These are phyloP conservation scores for Uria aalge DNA, from an alignment of 2,113 vertebrate species.

Conservation along the genomic window DNA sequence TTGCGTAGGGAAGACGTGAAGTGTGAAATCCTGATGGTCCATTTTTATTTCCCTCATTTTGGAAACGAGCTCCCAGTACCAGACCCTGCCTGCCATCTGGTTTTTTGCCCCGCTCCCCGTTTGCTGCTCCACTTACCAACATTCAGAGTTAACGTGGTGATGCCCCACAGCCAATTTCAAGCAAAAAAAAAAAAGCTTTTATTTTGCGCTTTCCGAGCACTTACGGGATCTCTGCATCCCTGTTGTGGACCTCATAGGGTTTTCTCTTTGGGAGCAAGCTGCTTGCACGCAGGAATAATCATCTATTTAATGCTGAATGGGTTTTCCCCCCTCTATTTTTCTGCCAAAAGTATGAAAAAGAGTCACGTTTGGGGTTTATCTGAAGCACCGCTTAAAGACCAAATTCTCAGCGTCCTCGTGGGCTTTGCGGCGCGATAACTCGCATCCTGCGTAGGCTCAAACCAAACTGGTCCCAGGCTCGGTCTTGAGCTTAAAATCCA, in stretches of 20 bases:
- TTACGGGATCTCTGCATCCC: neutral
- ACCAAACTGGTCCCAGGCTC: neutral
- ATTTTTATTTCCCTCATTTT: neutral
- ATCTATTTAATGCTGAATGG: neutral
- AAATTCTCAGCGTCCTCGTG: neutral
- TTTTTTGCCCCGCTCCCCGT: fast-evolving
- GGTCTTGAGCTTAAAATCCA: neutral
- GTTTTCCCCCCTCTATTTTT: neutral
- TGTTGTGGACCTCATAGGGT: neutral
- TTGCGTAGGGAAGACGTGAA: neutral
- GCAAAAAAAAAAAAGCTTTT: neutral
- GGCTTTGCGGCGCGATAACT: neutral
- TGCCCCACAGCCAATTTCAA: neutral
- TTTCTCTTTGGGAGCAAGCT: neutral
- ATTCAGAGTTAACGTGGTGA: neutral
- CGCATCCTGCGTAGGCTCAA: fast-evolving
- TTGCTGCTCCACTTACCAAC: neutral
- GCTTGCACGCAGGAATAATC: neutral
- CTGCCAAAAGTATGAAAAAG: neutral
- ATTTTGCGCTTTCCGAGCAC: neutral
- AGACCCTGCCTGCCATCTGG: too few relatives aligned
- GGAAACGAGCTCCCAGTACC: neutral
- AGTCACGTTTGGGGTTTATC: neutral
- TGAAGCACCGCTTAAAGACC: neutral
- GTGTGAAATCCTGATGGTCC: neutral